Evolutionary conservation across 2,888 invertebrate species (phyloP).

Genomic region (Reticulitermes lucifugus): DNA sequence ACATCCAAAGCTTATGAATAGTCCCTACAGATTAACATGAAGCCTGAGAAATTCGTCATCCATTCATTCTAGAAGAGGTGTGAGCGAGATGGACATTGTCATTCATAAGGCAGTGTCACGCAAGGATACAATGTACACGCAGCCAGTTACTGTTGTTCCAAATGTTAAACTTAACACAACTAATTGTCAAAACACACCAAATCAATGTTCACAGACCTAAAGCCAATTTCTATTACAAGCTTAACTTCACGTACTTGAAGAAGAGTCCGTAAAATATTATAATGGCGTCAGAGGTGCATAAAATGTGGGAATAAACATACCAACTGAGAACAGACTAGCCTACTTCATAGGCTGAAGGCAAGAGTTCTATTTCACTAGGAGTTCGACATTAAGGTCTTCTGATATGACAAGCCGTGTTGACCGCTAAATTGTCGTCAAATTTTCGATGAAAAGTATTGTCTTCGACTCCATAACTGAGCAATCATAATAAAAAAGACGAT

Average conservation of each 20-base stretch:
- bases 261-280: not conserved
- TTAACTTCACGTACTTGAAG: not conserved
- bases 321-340: too few relatives aligned
- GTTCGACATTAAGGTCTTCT: too few relatives aligned
- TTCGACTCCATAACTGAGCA: too few relatives aligned
- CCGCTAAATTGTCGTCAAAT: too few relatives aligned
- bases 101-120: not conserved
- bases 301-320: not conserved
- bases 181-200: slow-evolving; percentile 11
- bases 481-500: too few relatives aligned
- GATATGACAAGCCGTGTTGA: too few relatives aligned
- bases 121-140: slow-evolving; percentile 12
- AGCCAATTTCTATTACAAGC: not conserved
- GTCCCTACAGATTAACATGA: slow-evolving; percentile 29
- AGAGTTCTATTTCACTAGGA: too few relatives aligned
- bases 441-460: too few relatives aligned
- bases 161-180: not conserved
- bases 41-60: slow-evolving; percentile 27
- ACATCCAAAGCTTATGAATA: not conserved
- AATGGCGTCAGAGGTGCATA: not conserved
- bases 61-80: slow-evolving; percentile 20
- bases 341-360: too few relatives aligned
- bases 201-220: not conserved
- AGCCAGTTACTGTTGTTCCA: not conserved
- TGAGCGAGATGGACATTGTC: slow-evolving; percentile 23